phyloP scores from a whole-genome alignment of 2,113 vertebrate genomes.

The Phalacrocorax aristotelis region DNA sequence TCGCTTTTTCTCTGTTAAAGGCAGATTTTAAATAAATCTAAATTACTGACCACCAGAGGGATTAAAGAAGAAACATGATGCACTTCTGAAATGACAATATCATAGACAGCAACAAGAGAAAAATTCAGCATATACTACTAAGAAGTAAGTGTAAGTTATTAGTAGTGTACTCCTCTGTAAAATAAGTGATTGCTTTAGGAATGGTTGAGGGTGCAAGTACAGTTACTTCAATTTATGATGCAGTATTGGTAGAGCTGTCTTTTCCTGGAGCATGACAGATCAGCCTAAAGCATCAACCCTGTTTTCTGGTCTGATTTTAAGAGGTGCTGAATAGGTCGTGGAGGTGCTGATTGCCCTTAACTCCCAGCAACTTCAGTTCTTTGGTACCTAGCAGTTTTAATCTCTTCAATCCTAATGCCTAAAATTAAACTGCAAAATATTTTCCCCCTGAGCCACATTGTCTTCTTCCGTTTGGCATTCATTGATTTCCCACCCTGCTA shows the following conservation, averaged over 20 bases:
- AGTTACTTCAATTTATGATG: background rate
- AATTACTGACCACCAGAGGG: background rate
- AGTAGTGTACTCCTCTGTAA: background rate
- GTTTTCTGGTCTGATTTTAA: background rate
- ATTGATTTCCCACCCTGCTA: slow-evolving; percentile 1
- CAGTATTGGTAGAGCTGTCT: background rate
- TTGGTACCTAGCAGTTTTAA: background rate
- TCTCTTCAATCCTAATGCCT: background rate
- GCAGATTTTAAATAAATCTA: background rate
- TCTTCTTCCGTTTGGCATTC: background rate
- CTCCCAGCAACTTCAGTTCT: background rate
- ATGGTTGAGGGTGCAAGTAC: background rate
- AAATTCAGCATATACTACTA: background rate
- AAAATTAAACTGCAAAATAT: slow-evolving; percentile 25
- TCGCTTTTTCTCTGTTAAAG: background rate
- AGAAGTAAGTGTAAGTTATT: background rate
- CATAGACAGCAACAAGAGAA: background rate
- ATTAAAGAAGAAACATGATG: background rate
- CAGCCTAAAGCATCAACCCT: background rate
- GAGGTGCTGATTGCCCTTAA: background rate
- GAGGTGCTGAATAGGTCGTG: background rate
- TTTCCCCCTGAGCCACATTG: background rate
- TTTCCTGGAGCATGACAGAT: background rate
- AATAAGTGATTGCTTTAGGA: background rate
- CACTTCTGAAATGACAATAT: background rate